Base-by-base conservation (phyloP, 92 coral and sea anemone genomes). In the Desmophyllum pertusum region DNA sequence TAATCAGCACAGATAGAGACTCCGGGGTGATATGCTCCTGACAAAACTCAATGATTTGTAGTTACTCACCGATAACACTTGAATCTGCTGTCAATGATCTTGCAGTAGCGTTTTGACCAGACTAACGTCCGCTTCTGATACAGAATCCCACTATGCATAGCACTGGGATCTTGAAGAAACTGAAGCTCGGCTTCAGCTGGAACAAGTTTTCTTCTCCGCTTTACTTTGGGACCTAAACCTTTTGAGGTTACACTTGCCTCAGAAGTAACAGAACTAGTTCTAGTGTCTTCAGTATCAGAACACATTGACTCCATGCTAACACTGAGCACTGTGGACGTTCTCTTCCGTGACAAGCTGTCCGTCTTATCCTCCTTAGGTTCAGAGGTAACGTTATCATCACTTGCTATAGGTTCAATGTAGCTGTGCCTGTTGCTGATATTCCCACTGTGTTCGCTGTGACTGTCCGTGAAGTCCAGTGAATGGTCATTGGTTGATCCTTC, bases 81-180 rank as follows among this genome's bases (percentile, higher is more conserved):
- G 33, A 96, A 88, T 57, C 95, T 79, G 43, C 93, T 87, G 70
- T 90, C 90, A 30, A 90, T 79, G 39, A 96, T 88, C 79, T 96
- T 96, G 77, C 98, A 96, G 73, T 94, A 96, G 73, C 98, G 84
- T 68, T 95, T 94, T 33, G 95, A 91, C 98, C 96, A 94, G 61
- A 94, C 95, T 11, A 91, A 85, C 41, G 90, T 93, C 29, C 98
- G 91, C 77, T 94, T 96, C 84, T 96, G 98, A 89, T 92, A 92
- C 81, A 96, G 62, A 41, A 94, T 86, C 40, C 98, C 98, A 89
- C 98, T 92, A 75, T 96, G 98, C 72, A 78, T 89, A 23, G 98
- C 98, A 77, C 65, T 59, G 27, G 92, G 88, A 78, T 96, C 98
- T 66, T 90, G 95, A 6, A 96, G 89, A 75, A 96, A 96, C 84